Base-by-base conservation (phyloP, 2,113 vertebrate genomes). In the Hydropotes inermis region DNA sequence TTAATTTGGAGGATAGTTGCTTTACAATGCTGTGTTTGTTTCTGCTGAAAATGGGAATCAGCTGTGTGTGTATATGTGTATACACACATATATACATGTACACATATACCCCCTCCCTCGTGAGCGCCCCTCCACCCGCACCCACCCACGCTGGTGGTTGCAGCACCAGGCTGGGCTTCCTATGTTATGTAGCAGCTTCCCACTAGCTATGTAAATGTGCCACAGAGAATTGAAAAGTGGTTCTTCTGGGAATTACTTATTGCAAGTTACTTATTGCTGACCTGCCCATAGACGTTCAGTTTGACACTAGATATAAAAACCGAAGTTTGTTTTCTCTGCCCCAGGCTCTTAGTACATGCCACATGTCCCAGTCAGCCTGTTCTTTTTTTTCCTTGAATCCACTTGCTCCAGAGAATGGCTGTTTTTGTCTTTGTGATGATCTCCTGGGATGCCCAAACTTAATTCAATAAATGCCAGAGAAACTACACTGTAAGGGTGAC, bases 81-180 rank as follows among this genome's bases (percentile, higher is more conserved):
- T 10, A 15, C 14, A 17, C 14, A 64, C 1, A 64, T 4, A 33
- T 16, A 61, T 3, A 15, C 6, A 1, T 7, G 60, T 7, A 2
- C 33, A 9, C 2, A 67, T 1, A n/a, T 10, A 67, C n/a, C 16
- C 33, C 33, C 57, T 27, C 4, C 9, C 57, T 58, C 55, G 9
- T 58, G 57, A 27, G 57, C 57, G 1, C 4, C 23, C 2, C 64
- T 2, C 33, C 64, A 36, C 16, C 16, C 4, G 8, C 33, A n/a
- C 64, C 64, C 64, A 8, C 33, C 33, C 16, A 33, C 21, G 64
- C 5, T 10, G 61, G 16, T 2, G 64, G 33, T 19, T 33, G 2
- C 64, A 10, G 15, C 30, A 10, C 8, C 64, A 36, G 64, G 17
- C 33, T 11, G 33, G 33, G 64, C 17, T 36, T n/a, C 61, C 61